Evolutionary conservation across 2,888 invertebrate species (phyloP).

Genomic region (Emmelina monodactyla): DNA sequence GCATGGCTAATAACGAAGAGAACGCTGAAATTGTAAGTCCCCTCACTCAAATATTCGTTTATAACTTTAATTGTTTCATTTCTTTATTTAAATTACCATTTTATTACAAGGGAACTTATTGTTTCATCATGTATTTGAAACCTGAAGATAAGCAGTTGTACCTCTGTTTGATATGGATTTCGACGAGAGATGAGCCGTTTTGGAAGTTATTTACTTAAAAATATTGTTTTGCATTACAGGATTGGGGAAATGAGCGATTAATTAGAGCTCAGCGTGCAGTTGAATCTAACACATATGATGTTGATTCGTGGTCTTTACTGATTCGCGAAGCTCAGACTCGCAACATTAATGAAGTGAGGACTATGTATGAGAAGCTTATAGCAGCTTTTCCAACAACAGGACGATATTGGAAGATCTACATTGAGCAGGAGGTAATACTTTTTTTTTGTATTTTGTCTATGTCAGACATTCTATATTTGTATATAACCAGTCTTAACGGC

Average conservation of each 20-base stretch:
- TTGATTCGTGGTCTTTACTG: constrained; percentile 97
- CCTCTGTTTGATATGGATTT: too few species aligned
- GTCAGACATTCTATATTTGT: too few species aligned
- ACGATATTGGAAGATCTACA: constrained; percentile 98
- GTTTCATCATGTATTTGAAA: too few species aligned
- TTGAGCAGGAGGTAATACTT: constrained; percentile 94
- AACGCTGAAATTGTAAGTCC: constrained; percentile 39
- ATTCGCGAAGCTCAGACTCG: constrained; percentile 91
- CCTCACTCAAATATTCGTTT: too few species aligned
- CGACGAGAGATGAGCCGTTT: too few species aligned
- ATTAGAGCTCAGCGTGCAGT: constrained; percentile 85
- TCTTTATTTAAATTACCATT: too few species aligned
- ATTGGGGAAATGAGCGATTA: constrained; percentile 88
- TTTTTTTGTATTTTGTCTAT: constrained; percentile 16
- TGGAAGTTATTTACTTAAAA: too few species aligned
- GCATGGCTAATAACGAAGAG: constrained; percentile 24
- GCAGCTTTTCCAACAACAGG: constrained; percentile 95
- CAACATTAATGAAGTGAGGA: constrained; percentile 87
- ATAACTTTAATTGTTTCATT: too few species aligned
- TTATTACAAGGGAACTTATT: too few species aligned
- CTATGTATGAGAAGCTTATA: constrained; percentile 94
- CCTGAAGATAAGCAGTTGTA: too few species aligned
- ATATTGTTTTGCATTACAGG: constrained; percentile 62
- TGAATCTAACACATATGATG: constrained; percentile 89
- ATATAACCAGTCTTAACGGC: too few species aligned